Base-by-base conservation (phyloP, 2,888 invertebrate species). In the Hecatera dysodea region DNA sequence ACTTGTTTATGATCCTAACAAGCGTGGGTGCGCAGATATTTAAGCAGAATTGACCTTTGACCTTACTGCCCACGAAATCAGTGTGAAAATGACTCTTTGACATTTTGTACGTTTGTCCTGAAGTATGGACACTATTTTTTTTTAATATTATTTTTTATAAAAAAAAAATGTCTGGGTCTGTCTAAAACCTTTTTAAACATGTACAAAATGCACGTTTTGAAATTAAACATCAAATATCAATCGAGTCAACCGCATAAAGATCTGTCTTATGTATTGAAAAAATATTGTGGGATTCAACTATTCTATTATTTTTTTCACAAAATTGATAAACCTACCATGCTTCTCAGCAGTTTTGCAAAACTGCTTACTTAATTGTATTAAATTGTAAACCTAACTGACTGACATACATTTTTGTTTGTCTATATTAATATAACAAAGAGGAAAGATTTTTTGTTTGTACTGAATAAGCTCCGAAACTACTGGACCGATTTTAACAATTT, bases 11-110 rank as follows among this genome's bases (percentile, higher is more conserved):
- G 27, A 17, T 24, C 19, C n/a, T 44, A 57, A 57, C 39, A 39
- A 12, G 46, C 61, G 75, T 62, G 61, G 53, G 67, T 22, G 59
- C 50, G 36, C 19, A 12, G 57, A 65, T 61, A 72, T 55, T n/a
- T 52, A 67, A 22, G 22, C 44, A 27, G 19, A 22, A 33, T n/a
- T n/a, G 19, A 66, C 27, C 67, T 63, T n/a, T 68, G 59, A 74
- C 63, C 46, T 79, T 68, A 60, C 62, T 6, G 22, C 65, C 56
- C 72, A 46, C 66, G 17, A 36, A 2, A n/a, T 8, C 8, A 36
- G 19, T 48, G 15, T 12, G 1, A 56, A 72, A 22, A 53, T 64
- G 19, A 15, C 29, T 46, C 46, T 42, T 27, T 44, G 24, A n/a
- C 44, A 27, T 60, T 44, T 33, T 5, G 15, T 3, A 36, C 11